Conservation (phyloP, 1,140 invertebrate species). For the Frieseomelitta varia region DNA sequence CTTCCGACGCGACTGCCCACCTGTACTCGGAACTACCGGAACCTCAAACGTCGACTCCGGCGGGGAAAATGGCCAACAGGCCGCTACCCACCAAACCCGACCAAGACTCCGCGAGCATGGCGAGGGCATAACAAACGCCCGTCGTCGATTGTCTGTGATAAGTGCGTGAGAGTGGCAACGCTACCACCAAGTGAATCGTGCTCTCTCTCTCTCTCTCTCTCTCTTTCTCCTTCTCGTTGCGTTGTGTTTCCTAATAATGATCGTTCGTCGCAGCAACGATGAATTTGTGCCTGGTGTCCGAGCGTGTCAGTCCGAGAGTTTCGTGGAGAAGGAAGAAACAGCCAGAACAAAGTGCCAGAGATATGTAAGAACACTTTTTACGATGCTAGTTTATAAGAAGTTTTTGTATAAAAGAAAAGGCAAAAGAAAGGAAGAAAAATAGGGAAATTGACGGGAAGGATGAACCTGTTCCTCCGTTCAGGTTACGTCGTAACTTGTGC, state of each 20-base stretch:
- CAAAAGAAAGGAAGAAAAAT: neutral
- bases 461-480: neutral
- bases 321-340: neutral
- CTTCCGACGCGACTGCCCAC: slow-evolving; percentile 86
- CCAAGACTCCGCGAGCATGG: slow-evolving; percentile 70
- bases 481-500: neutral
- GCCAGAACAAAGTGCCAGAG: neutral
- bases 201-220: neutral
- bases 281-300: neutral
- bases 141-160: slow-evolving; percentile 71
- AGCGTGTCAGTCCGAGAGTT: neutral
- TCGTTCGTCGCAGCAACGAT: slow-evolving; percentile 1
- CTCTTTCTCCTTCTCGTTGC: neutral
- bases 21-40: slow-evolving; percentile 88
- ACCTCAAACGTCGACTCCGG: slow-evolving; percentile 81
- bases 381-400: slow-evolving; percentile 5
- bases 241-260: neutral
- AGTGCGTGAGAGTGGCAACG: slow-evolving; percentile 35
- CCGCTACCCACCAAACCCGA: slow-evolving; percentile 87
- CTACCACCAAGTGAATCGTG: slow-evolving; percentile 1
- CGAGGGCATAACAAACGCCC: slow-evolving; percentile 68
- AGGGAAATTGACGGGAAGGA: slow-evolving; percentile 24
- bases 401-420: slow-evolving; percentile 37
- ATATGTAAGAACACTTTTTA: neutral
- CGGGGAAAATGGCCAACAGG: slow-evolving; percentile 85